Base-by-base conservation (phyloP, 1,140 invertebrate genomes). In the Lerema accius region DNA sequence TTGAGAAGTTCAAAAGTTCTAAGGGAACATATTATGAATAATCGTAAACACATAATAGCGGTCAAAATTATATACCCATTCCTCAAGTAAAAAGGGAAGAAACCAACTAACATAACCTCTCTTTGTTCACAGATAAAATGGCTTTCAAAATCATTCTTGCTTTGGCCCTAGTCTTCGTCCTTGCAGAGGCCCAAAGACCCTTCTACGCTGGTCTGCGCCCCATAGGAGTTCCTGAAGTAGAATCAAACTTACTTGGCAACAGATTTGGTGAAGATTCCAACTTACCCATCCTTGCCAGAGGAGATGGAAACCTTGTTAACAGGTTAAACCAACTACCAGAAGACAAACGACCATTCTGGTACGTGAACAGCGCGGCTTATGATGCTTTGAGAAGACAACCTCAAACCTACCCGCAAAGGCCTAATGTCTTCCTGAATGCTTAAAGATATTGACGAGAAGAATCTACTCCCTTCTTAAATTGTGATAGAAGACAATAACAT, bases 311-410 rank as follows among this genome's bases (percentile, higher is more conserved):
- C 13, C 69, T 92, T 1, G 69, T 93, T 0, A 87, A 93, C 39
- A 73, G 89, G 28, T 75, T 93, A 0, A 79, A 92, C n/a, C 63
- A 87, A 6, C 84, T 93, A 82, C 93, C 93, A 1, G 73, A 82
- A 0, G 92, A 93, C 4, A 87, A 91, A 13, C 82, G 84, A 65
- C 93, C 93, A 0, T 93, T 93, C 66, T 93, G 93, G 93, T 91
- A 86, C 23, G 26, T 93, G 1, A 94, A 94, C 60, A 87, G 89
- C 76, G 74, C 83, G 17, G 80, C 89, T 1, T 92, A 93, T n/a
- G 89, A 93, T 39, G 79, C 50, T 0, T 46, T 88, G 0, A 86
- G 91, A 28, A 78, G 71, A 15, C 80, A 84, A 19, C 84, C 81
- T 9, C 77, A 84, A 49, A 81, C 72, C 4, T 89, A 76, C 10